Evolutionary conservation across 2,888 invertebrate species (phyloP).

Genomic region (Synanthedon tipuliformis): DNA sequence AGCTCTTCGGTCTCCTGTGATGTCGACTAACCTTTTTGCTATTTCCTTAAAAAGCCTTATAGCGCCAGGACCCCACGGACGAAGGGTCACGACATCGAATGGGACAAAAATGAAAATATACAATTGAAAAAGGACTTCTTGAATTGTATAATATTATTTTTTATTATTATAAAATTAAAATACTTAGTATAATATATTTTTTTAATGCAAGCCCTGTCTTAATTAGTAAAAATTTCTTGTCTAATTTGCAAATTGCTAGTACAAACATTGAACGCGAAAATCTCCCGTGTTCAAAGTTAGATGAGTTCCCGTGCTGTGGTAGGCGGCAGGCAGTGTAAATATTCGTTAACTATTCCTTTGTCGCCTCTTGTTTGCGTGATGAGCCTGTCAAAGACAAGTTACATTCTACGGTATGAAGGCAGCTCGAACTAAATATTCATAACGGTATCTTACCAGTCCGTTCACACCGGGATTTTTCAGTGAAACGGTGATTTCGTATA

Average conservation of each 20-base stretch:
- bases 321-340: conserved; percentile 19
- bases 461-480: background rate
- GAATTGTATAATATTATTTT: too few species aligned
- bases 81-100: too few species aligned
- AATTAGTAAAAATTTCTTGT: background rate
- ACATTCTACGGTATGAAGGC: conserved; percentile 9
- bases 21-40: too few species aligned
- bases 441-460: background rate
- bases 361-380: conserved; percentile 31
- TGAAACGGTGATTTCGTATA: background rate
- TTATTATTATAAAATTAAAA: too few species aligned
- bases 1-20: too few species aligned
- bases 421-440: background rate
- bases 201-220: too few species aligned
- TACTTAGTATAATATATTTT: too few species aligned
- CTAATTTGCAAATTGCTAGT: conserved; percentile 4
- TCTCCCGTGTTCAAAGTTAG: conserved; percentile 1
- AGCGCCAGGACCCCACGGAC: too few species aligned
- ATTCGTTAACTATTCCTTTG: conserved; percentile 58
- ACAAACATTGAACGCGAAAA: conserved; percentile 1
- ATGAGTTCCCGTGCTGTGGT: background rate
- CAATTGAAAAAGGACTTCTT: too few species aligned
- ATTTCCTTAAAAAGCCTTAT: too few species aligned
- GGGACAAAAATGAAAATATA: too few species aligned
- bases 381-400: conserved; percentile 27